phyloP scores from a whole-genome alignment of 2,888 invertebrate genomes.

The Caprella mutica region DNA sequence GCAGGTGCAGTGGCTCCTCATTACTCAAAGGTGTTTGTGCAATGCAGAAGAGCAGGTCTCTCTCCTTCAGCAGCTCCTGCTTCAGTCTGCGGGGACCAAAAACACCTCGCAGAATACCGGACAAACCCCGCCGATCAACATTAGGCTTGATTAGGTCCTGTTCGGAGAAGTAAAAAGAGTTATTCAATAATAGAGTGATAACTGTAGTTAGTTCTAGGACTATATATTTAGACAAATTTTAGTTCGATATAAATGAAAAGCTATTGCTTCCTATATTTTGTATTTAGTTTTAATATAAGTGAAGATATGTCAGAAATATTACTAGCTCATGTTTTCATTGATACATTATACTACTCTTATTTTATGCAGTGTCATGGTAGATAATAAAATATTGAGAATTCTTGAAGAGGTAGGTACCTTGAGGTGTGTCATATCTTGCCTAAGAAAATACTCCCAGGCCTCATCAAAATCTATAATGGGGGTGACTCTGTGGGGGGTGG shows the following conservation, averaged over 20 bases:
- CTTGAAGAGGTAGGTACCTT: constrained; percentile 15
- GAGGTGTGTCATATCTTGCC: constrained; percentile 33
- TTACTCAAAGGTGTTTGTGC: constrained; percentile 42
- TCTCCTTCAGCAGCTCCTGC: constrained; percentile 39
- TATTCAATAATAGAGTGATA: not conserved
- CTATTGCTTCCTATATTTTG: not conserved
- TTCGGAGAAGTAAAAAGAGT: not conserved
- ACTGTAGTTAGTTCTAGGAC: not conserved
- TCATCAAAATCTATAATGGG: constrained; percentile 33
- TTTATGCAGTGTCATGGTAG: too few relatives aligned
- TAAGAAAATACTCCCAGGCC: constrained; percentile 31
- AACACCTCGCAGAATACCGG: constrained; percentile 33
- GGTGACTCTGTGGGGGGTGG: too few relatives aligned
- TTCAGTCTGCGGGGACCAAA: constrained; percentile 44
- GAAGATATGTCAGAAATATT: not conserved
- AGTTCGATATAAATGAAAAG: not conserved
- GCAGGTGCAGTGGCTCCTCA: constrained; percentile 40
- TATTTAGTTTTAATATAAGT: not conserved
- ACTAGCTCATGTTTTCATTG: too few relatives aligned
- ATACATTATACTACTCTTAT: too few relatives aligned
- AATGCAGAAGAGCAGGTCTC: constrained; percentile 43
- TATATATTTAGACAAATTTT: not conserved
- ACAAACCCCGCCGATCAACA: constrained; percentile 22
- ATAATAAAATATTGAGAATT: not conserved
- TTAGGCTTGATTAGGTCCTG: constrained; percentile 31